These are phyloP conservation scores for Serinus canaria DNA, from an alignment of 2,113 vertebrate species.

Conservation along the genomic window DNA sequence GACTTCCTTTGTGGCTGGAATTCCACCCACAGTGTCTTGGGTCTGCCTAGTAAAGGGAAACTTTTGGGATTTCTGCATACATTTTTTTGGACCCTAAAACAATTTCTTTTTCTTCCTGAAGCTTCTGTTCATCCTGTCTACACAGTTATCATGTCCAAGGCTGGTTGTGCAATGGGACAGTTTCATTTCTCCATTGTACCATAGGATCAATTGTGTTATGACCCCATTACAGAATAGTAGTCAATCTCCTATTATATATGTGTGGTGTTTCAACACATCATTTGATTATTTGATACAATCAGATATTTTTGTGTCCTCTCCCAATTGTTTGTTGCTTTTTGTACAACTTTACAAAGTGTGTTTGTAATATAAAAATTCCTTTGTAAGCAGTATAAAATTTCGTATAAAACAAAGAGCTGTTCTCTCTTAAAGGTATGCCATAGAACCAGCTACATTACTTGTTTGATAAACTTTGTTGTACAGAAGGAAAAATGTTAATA, in stretches of 20 bases:
- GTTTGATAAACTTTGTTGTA: neutral
- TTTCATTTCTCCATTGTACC: neutral
- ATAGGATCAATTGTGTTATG: neutral
- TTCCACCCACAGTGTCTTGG: neutral
- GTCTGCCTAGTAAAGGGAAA: neutral
- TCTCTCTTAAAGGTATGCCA: neutral
- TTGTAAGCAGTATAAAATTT: neutral
- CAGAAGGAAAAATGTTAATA: neutral
- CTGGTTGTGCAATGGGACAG: neutral
- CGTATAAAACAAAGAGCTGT: neutral
- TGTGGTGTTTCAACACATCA: neutral
- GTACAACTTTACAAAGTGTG: neutral
- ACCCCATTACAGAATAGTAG: neutral
- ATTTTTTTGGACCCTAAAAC: neutral
- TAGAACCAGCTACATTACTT: neutral
- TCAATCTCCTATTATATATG: neutral
- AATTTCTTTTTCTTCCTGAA: neutral
- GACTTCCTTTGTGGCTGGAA: neutral
- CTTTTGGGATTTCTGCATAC: neutral
- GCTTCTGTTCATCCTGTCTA: neutral
- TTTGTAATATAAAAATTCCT: neutral
- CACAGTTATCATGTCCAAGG: neutral
- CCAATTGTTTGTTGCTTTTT: neutral
- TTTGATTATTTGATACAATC: neutral
- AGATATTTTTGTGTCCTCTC: neutral